Conservation (phyloP, 2,113 vertebrate species). For the Larimichthys crocea region DNA sequence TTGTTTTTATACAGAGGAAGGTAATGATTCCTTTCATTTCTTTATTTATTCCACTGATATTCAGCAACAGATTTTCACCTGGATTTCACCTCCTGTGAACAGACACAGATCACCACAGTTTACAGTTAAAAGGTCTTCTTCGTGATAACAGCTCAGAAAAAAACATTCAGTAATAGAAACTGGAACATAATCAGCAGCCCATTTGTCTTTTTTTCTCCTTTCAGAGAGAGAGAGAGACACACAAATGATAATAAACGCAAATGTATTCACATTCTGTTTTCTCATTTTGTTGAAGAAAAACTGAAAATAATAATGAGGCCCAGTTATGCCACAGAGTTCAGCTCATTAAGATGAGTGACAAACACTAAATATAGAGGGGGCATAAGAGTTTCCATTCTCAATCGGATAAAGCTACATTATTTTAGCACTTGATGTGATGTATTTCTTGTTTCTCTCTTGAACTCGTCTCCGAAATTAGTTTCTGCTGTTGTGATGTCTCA, state of each 20-base stretch:
- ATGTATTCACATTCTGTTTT: slow-evolving; percentile 1
- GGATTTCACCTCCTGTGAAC: not conserved
- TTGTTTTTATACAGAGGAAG: not conserved
- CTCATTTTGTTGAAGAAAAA: not conserved
- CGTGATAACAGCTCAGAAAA: not conserved
- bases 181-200: not conserved
- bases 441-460: not conserved
- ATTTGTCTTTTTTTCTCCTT: too few species aligned
- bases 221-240: too few species aligned
- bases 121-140: not conserved
- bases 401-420: not conserved
- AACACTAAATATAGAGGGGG: not conserved
- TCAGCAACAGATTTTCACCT: not conserved
- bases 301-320: slow-evolving; percentile 8
- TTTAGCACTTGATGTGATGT: not conserved
- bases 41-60: too few species aligned
- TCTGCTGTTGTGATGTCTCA: not conserved
- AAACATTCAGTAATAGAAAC: not conserved
- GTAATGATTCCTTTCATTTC: not conserved
- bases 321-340: not conserved
- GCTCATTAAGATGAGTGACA: slow-evolving; percentile 26
- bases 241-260: slow-evolving; percentile 3
- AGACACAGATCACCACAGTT: not conserved
- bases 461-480: not conserved
- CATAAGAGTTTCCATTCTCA: not conserved